phyloP scores from a whole-genome alignment of 2,113 vertebrate species.

The Argyrosomus japonicus region DNA sequence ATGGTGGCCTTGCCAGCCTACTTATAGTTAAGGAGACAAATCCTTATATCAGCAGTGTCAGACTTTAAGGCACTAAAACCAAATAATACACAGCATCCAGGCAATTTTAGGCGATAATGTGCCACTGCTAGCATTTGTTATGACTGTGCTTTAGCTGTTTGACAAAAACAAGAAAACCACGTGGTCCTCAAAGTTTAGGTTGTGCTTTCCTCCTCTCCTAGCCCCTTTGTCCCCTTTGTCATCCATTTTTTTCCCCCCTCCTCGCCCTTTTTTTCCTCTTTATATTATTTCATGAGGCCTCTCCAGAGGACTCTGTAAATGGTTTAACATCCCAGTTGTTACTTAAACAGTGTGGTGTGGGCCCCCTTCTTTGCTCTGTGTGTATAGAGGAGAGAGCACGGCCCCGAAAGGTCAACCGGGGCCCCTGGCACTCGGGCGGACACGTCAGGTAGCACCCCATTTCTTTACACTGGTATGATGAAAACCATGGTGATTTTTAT shows the following conservation, averaged over 20 bases:
- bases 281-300: conserved; percentile 73
- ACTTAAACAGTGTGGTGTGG: conserved; percentile 84
- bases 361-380: conserved; percentile 84
- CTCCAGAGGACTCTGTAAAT: conserved; percentile 78
- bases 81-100: background rate
- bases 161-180: conserved; percentile 21
- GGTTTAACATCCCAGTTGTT: conserved; percentile 84
- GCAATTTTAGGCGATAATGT: background rate
- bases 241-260: conserved; percentile 50
- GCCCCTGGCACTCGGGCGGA: conserved; percentile 82
- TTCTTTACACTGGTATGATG: conserved; percentile 87
- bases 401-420: conserved; percentile 85
- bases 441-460: conserved; percentile 84
- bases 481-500: conserved; percentile 78
- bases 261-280: conserved; percentile 36
- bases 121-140: conserved; percentile 2
- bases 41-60: conserved; percentile 18
- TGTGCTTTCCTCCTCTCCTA: conserved; percentile 82
- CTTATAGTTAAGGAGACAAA: background rate
- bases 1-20: conserved; percentile 13
- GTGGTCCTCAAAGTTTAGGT: conserved; percentile 84
- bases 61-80: conserved; percentile 1
- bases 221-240: conserved; percentile 58
- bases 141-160: conserved; percentile 15
- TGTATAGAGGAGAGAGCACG: conserved; percentile 85